These are phyloP conservation scores for Zaprionus inermis DNA, from an alignment of 1,140 invertebrate species.

Conservation along the genomic window DNA sequence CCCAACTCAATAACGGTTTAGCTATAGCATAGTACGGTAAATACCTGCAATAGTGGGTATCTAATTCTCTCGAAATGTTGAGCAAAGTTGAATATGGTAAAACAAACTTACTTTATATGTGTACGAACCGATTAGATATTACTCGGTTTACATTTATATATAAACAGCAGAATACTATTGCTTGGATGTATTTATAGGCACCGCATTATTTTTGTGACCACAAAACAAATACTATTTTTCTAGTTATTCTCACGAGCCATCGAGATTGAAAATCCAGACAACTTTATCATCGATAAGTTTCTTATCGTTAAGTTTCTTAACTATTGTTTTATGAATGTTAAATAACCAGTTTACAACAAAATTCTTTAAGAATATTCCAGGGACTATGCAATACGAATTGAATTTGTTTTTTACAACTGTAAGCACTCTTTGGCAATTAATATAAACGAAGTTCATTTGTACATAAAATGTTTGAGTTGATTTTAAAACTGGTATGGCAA, in stretches of 20 bases:
- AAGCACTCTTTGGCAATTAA: not conserved
- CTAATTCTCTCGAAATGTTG: conserved; percentile 56
- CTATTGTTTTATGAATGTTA: conserved; percentile 11
- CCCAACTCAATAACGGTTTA: conserved; percentile 23
- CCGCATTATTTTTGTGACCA: conserved; percentile 41
- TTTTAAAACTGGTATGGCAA: not conserved
- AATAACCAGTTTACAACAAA: not conserved
- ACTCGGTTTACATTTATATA: conserved; percentile 25
- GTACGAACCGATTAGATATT: conserved; percentile 55
- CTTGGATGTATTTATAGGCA: conserved; percentile 51
- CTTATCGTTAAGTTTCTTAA: conserved; percentile 1
- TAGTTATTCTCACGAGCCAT: conserved; percentile 50
- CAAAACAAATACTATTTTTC: conserved; percentile 55
- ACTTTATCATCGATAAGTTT: conserved; percentile 47
- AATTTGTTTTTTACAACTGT: not conserved
- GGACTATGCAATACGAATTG: not conserved
- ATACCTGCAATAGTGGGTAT: conserved; percentile 26
- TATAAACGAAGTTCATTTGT: conserved; percentile 7
- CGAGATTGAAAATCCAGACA: conserved; percentile 60
- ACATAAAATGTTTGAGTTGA: conserved; percentile 18
- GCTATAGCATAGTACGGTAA: conserved; percentile 14
- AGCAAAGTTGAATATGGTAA: conserved; percentile 42
- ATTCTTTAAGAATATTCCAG: conserved; percentile 1
- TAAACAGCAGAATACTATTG: conserved; percentile 42
- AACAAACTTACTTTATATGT: conserved; percentile 66